A percentile compares a stretch with the other conserved stretches of the same genome.
phyloP scores from a whole-genome alignment of 2,113 vertebrate species.

The Brachyhypopomus occidentalis region DNA sequence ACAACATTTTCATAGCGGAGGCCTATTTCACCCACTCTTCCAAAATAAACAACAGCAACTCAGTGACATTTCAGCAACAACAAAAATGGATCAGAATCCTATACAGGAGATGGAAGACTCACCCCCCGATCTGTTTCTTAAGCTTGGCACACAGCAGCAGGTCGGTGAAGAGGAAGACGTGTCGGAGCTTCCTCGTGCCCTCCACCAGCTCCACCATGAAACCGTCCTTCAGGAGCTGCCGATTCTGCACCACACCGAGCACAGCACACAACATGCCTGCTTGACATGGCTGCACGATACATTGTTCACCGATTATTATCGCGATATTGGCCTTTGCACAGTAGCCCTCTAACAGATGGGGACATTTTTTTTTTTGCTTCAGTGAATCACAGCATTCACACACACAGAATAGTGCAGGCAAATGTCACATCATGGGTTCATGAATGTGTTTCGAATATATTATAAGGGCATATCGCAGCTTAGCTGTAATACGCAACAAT shows the following conservation, averaged over 20 bases:
- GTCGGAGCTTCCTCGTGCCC: slow-evolving; percentile 91
- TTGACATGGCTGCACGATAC: too few relatives aligned
- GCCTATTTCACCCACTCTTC: background rate
- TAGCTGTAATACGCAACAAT: too few relatives aligned
- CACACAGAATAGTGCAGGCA: too few relatives aligned
- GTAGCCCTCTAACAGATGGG: too few relatives aligned
- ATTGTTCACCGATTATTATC: too few relatives aligned
- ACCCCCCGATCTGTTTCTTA: slow-evolving; percentile 98
- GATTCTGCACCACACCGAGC: slow-evolving; percentile 74
- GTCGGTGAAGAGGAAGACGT: slow-evolving; percentile 96
- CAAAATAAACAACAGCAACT: background rate
- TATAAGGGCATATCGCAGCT: too few relatives aligned
- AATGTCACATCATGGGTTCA: too few relatives aligned
- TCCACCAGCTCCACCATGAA: slow-evolving; percentile 99
- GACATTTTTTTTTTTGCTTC: too few relatives aligned
- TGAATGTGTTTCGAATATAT: too few relatives aligned
- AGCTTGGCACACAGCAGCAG: slow-evolving; percentile 97
- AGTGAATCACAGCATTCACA: too few relatives aligned
- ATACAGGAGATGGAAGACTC: slow-evolving; percentile 51
- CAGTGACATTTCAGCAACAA: background rate
- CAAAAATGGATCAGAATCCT: background rate
- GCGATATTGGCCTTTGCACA: too few relatives aligned
- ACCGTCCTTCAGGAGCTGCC: slow-evolving; percentile 95
- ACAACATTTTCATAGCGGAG: background rate
- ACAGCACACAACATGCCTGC: background rate